Evolutionary conservation across 23 tunicate species (phyloP).

Genomic region (Pegea sp.): DNA sequence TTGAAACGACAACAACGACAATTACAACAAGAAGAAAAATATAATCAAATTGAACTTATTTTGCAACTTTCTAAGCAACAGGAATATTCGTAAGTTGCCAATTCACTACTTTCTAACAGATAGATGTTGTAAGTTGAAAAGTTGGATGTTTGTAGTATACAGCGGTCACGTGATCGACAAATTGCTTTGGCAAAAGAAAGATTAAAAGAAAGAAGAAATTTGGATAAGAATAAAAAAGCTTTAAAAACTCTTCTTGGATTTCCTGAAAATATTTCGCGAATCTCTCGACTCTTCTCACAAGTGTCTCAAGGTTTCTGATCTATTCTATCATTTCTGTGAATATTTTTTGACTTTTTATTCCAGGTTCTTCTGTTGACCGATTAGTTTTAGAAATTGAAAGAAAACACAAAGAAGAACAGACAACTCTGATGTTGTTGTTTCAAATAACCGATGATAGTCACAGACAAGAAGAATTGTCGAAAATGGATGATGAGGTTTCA

Average conservation of each 20-base stretch:
- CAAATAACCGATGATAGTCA: slow-evolving; percentile 28
- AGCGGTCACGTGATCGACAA: slow-evolving; percentile 17
- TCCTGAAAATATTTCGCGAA: too few species aligned
- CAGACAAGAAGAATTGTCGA: neutral
- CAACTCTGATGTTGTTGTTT: slow-evolving; percentile 12
- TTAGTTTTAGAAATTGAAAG: slow-evolving; percentile 35
- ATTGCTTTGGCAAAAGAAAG: slow-evolving; percentile 36
- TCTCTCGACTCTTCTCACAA: too few species aligned
- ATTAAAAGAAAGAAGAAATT: slow-evolving; percentile 25
- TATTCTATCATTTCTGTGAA: too few species aligned
- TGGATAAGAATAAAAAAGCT: slow-evolving; percentile 39
- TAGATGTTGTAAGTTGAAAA: neutral
- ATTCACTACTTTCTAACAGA: neutral
- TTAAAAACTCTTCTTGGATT: slow-evolving; percentile 9
- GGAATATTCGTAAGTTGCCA: too few species aligned
- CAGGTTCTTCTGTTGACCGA: slow-evolving; percentile 53
- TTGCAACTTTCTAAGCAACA: slow-evolving; percentile 52
- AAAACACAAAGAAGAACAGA: slow-evolving; percentile 53
- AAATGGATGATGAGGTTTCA: slow-evolving; percentile 11
- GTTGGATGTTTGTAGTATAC: too few species aligned
- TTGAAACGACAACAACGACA: slow-evolving; percentile 47
- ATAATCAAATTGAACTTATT: slow-evolving; percentile 30
- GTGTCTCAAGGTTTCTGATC: too few species aligned
- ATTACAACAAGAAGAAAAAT: slow-evolving; percentile 55
- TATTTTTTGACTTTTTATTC: neutral